phyloP scores from a whole-genome alignment of 2,797 vertebrate species.

The Squalus acanthias region DNA sequence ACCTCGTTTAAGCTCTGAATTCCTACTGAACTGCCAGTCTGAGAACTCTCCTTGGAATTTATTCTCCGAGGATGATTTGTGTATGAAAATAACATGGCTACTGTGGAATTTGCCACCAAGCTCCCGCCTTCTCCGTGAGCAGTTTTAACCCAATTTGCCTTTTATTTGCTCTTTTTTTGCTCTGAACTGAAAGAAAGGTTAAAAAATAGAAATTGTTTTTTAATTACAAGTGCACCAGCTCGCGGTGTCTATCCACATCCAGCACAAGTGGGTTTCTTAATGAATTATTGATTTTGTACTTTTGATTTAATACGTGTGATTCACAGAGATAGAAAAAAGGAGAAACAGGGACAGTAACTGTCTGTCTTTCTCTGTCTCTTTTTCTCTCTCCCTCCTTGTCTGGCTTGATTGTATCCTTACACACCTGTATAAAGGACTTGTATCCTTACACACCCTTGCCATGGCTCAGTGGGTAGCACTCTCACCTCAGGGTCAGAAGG shows the following conservation, averaged over 20 bases:
- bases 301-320: background rate
- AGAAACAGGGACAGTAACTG: background rate
- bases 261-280: background rate
- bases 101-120: background rate
- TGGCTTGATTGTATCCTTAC: background rate
- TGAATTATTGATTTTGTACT: background rate
- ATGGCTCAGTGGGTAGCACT: too few species aligned
- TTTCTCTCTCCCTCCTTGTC: background rate
- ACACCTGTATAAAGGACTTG: background rate
- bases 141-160: background rate
- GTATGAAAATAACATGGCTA: background rate
- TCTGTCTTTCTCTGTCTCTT: background rate
- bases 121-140: background rate
- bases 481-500: too few species aligned
- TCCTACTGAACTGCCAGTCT: background rate
- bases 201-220: background rate
- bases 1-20: background rate
- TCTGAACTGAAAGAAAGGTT: background rate
- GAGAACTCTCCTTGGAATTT: background rate
- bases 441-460: background rate
- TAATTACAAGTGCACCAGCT: background rate
- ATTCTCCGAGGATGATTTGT: background rate
- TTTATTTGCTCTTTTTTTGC: background rate
- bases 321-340: background rate
- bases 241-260: background rate